Evolutionary conservation across 2,888 invertebrate species (phyloP).

Genomic region (Cynaeus angustus): DNA sequence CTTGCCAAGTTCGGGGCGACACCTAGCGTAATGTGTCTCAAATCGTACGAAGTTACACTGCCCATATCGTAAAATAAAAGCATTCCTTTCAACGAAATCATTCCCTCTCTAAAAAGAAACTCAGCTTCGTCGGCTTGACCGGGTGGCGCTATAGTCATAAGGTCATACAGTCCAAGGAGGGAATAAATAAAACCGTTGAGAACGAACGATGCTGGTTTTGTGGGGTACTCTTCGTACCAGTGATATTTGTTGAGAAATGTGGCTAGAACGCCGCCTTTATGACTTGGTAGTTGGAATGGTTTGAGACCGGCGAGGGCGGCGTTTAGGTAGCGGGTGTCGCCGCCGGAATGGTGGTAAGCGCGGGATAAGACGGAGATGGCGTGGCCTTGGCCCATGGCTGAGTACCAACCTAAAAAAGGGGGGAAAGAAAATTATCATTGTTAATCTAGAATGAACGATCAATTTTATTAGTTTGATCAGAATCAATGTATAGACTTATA

Average conservation of each 20-base stretch:
- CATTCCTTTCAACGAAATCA: conserved; percentile 89
- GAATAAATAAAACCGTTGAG: conserved; percentile 99
- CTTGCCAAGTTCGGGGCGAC: conserved; percentile 95
- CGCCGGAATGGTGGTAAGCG: conserved; percentile 89
- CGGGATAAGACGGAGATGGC: conserved; percentile 95
- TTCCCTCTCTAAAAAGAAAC: conserved; percentile 87
- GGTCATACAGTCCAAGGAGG: conserved; percentile 94
- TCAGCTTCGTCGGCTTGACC: conserved; percentile 79
- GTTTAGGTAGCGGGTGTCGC: conserved; percentile 83
- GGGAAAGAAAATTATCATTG: too few species aligned
- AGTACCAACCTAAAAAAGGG: conserved; percentile 82
- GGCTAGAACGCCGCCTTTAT: conserved; percentile 88
- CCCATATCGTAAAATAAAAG: conserved; percentile 95
- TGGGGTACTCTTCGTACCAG: conserved; percentile 99
- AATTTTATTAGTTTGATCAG: too few species aligned
- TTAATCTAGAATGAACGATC: too few species aligned
- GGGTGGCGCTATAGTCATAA: conserved; percentile 86
- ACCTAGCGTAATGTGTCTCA: conserved; percentile 92
- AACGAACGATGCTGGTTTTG: conserved; percentile 94
- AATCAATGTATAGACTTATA: too few species aligned
- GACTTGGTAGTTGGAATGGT: conserved; percentile 83
- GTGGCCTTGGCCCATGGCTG: conserved; percentile 99
- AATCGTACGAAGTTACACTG: conserved; percentile 95
- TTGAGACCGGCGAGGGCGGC: conserved; percentile 88
- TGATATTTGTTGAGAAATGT: conserved; percentile 88